Evolutionary conservation across 2,797 vertebrate genomes (phyloP).

Genomic region (Pipistrellus pipistrellus): DNA sequence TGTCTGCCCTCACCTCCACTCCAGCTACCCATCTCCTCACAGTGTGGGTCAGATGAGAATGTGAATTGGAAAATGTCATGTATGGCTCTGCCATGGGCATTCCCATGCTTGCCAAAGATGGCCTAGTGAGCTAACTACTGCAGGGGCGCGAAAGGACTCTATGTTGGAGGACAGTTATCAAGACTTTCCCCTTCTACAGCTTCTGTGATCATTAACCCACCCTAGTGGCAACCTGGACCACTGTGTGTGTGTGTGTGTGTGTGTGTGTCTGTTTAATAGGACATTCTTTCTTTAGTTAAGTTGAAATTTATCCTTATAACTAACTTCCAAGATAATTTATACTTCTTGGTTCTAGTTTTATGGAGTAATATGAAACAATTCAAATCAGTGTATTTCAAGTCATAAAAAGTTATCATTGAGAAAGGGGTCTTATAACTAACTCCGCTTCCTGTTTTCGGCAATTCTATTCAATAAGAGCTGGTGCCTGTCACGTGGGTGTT

Average conservation of each 20-base stretch:
- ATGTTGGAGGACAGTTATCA: neutral
- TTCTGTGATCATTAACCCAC: slow-evolving; percentile 1
- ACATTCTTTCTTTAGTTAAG: slow-evolving; percentile 20
- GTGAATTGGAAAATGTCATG: neutral
- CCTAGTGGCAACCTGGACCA: neutral
- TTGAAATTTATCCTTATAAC: slow-evolving; percentile 27
- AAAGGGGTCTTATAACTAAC: slow-evolving; percentile 42
- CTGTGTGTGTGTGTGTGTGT: too few species aligned
- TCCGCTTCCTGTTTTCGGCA: slow-evolving; percentile 67
- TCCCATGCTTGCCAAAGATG: neutral
- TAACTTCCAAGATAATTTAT: slow-evolving; percentile 13
- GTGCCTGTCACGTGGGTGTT: neutral
- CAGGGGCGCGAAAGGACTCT: neutral
- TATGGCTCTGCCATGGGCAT: neutral
- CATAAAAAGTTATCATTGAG: slow-evolving; percentile 49
- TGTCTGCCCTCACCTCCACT: neutral
- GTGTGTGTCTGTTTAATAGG: neutral
- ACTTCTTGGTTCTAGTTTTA: slow-evolving; percentile 50
- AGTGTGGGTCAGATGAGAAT: neutral
- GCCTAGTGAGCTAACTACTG: neutral
- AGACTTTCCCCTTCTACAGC: neutral
- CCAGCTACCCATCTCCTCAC: neutral
- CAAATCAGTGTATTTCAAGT: neutral
- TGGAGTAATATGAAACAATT: slow-evolving; percentile 27
- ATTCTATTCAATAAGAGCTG: neutral